Base-by-base conservation (phyloP, 2,888 invertebrate species). In the Drosophila nr. medialis region DNA sequence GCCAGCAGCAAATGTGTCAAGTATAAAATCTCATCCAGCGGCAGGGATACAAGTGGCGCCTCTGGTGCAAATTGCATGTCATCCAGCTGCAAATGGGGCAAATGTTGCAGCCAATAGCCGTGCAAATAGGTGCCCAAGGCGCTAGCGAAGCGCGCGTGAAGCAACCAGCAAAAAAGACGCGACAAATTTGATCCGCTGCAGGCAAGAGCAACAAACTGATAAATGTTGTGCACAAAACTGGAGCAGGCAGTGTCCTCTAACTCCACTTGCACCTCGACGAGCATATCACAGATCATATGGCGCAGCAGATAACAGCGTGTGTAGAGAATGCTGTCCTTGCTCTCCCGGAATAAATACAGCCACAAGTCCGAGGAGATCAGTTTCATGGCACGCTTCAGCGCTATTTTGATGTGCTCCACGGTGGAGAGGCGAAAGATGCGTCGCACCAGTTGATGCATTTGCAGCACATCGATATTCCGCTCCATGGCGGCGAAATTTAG, bases 281-380 rank as follows among this genome's bases (percentile, higher is more conserved):
- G 58, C 60, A 74, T 72, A 67, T 81, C 84, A 74, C 89, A 87
- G 66, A 85, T 77, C 74, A 85, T 82, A 50, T 83, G 76, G 11
- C 86, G 80, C 56, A 86, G 10, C 29, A 86, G 51, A 30, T 53
- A 67, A 56, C 86, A 86, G 13, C 86, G 81, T 2, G 42, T 42
- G 18, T 90, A 73, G 0, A 86, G n/a, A 18, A 62, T n/a, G 21
- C 82, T 83, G 2, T 80, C 68, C 1, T 64, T 65, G 11, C 75
- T 65, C 66, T 86, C 84, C 0, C 75, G 72, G 34, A 86, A 86
- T 18, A 86, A 32, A 8, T 80, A 66, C 49, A 83, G 51, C 81
- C 83, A 83, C n/a, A 86, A 40, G 4, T 77, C 64, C 21, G 65
- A 72, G 18, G 49, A 55, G 2, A 90, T 32, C 7, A 69, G 51